Conservation (phyloP, 2,797 vertebrate species). For the Sylvilagus floridanus region DNA sequence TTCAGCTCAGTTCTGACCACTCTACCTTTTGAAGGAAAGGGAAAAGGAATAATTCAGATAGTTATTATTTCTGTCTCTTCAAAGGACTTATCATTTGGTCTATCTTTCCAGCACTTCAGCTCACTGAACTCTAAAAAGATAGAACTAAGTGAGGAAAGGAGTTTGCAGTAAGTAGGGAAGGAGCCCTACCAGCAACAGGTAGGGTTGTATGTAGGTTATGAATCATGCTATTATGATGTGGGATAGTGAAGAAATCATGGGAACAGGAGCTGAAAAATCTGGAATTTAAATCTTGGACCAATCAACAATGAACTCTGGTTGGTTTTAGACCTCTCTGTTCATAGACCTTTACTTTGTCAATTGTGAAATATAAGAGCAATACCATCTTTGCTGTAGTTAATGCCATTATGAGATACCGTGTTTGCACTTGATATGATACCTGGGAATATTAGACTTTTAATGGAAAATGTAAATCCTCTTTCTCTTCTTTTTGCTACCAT, state of each 20-base stretch:
- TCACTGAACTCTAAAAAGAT: background rate
- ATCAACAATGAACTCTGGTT: background rate
- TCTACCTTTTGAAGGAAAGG: background rate
- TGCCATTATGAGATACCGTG: background rate
- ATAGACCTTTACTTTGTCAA: background rate
- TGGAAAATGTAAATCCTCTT: background rate
- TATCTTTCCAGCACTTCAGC: background rate
- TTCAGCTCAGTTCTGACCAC: accelerated
- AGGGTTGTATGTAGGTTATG: accelerated
- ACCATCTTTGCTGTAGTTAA: background rate
- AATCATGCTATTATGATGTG: background rate
- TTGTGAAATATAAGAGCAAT: background rate
- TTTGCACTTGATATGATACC: background rate
- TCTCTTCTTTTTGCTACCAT: accelerated
- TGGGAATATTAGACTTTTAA: background rate
- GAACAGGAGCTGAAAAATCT: background rate
- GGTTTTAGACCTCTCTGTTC: background rate
- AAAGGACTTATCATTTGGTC: background rate
- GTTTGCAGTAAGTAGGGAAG: too few relatives aligned
- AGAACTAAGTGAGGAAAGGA: background rate
- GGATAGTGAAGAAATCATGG: background rate
- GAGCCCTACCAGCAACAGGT: accelerated
- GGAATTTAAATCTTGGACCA: background rate
- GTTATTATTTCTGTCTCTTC: background rate
- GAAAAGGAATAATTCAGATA: background rate